Base-by-base conservation (phyloP, 2,888 invertebrate genomes). In the Drosophila tripunctata region DNA sequence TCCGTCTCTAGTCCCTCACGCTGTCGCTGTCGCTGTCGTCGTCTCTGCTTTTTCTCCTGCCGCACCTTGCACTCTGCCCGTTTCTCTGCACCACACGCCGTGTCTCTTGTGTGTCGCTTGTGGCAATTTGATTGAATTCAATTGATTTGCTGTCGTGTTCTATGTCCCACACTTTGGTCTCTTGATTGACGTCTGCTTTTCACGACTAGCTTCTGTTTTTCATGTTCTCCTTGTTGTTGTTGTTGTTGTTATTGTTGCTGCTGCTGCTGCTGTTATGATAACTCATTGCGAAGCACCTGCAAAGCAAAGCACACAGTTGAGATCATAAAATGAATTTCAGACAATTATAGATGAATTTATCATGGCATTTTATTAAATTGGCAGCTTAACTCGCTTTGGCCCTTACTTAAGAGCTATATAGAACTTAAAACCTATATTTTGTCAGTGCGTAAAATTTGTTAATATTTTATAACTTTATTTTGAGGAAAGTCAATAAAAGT, bases 121-220 rank as follows among this genome's bases (percentile, higher is more conserved):
- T 55, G 56, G 38, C 61, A 65, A 62, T 68, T 72, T 67, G 62
- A 74, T 70, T 60, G 76, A 74, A 67, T 66, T 71, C 66, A 67
- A 74, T 74, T 76, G 72, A 67, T 76, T 74, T 55, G 56, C 58
- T 55, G 47, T 62, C 70, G 70, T 52, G 24, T 60, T 38, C 51
- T 52, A 19, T 15, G 15, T 51, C 21, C 7, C 40, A 14, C 15
- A 33, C 40, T 41, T n/a, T 19, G 40, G 17, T 7, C 33, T 19
- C 33, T 43, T 63, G 47, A 57, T 48, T 68, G 68, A 43, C 55
- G 35, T 50, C 40, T 51, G 21, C 22, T 51, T 54, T 5, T 36
- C 14, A 40, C 17, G 27, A 55, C 55, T 38, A 41, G 40, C 57
- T 35, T 4, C 22, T 30, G 15, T 35, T 21, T 17, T 36, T 7